Conservation (phyloP, 1,140 invertebrate species). For the Drosophila obscura region DNA sequence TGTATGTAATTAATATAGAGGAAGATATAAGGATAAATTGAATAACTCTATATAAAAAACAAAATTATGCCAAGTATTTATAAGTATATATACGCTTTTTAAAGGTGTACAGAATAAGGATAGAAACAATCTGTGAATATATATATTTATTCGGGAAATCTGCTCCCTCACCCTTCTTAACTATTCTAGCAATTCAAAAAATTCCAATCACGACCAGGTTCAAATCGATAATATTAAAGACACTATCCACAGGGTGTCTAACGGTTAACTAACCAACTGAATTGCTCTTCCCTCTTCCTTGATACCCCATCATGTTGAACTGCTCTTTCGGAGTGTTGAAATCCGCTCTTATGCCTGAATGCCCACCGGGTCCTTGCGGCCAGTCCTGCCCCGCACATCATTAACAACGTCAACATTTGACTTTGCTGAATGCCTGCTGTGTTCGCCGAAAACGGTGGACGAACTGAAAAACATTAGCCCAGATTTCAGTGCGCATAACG, state of each 20-base stretch:
- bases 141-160: too few relatives aligned
- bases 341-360: slow-evolving; percentile 60
- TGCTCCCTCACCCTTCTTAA: slow-evolving; percentile 3
- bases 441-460: slow-evolving; percentile 59
- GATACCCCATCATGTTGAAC: slow-evolving; percentile 8
- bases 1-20: too few relatives aligned
- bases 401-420: slow-evolving; percentile 80
- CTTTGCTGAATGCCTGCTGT: slow-evolving; percentile 71
- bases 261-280: slow-evolving; percentile 63
- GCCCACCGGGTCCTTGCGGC: slow-evolving; percentile 13
- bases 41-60: too few relatives aligned
- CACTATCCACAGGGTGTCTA: slow-evolving; percentile 34
- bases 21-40: too few relatives aligned
- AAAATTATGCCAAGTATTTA: too few relatives aligned
- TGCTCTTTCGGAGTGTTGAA: slow-evolving; percentile 47
- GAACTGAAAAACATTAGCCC: slow-evolving; percentile 72
- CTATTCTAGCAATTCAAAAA: slow-evolving; percentile 6
- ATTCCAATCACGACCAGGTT: slow-evolving; percentile 31
- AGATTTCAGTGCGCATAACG: slow-evolving; percentile 71
- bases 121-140: too few relatives aligned
- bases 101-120: too few relatives aligned
- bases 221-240: slow-evolving; percentile 38
- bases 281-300: slow-evolving; percentile 25
- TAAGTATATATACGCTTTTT: too few relatives aligned
- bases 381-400: slow-evolving; percentile 57